Percentiles rank a stretch among this genome's conserved stretches.
phyloP scores from a whole-genome alignment of 2,113 vertebrate species.

The Anguilla rostrata region DNA sequence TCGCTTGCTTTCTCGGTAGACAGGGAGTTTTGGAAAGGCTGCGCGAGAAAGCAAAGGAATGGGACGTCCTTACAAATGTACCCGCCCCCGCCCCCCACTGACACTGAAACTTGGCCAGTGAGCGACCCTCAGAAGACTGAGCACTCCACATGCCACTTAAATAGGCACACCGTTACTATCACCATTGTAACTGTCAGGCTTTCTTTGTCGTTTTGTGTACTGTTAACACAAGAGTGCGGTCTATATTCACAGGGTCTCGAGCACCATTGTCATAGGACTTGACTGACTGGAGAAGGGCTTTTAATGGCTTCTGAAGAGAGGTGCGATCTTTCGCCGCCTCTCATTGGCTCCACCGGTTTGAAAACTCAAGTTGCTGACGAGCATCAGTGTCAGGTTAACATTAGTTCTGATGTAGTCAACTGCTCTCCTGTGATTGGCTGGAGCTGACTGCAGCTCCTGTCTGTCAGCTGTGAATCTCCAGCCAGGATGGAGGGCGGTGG shows the following conservation, averaged over 20 bases:
- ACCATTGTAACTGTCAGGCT: constrained; percentile 36
- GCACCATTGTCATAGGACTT: neutral
- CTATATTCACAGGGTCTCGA: neutral
- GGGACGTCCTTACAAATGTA: constrained; percentile 5
- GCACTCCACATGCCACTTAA: constrained; percentile 54
- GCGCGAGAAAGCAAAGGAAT: constrained; percentile 40
- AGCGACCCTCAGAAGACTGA: constrained; percentile 23
- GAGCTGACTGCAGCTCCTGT: constrained; percentile 56
- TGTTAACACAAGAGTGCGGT: neutral
- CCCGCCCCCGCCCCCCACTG: neutral
- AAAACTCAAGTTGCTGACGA: neutral
- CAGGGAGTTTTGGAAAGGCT: constrained; percentile 25
- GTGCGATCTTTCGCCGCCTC: constrained; percentile 18
- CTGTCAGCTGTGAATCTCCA: constrained; percentile 61
- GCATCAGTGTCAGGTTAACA: neutral
- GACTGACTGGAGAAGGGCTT: constrained; percentile 34
- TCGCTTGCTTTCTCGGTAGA: neutral
- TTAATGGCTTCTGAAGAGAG: constrained; percentile 45
- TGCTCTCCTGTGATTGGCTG: constrained; percentile 56
- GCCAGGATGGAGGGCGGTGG: constrained; percentile 64
- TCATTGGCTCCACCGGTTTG: constrained; percentile 4
- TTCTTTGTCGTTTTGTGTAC: neutral
- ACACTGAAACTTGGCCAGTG: constrained; percentile 16
- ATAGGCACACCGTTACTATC: constrained; percentile 52
- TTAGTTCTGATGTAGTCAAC: constrained; percentile 33